These are phyloP conservation scores for Atherix ibis DNA, from an alignment of 2,888 invertebrate species.

Conservation along the genomic window DNA sequence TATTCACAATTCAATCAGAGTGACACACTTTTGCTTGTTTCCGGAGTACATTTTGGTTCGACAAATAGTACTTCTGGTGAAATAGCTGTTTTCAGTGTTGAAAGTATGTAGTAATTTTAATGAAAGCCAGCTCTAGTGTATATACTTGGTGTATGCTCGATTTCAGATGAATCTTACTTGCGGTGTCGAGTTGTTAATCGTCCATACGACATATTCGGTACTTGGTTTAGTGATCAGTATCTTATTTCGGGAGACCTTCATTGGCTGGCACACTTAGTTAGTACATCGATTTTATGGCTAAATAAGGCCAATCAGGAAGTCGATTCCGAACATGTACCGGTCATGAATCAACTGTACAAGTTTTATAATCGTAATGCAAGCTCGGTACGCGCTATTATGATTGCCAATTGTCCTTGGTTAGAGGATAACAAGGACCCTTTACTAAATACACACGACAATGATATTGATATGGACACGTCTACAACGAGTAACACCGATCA, in stretches of 20 bases:
- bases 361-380: conserved; percentile 71
- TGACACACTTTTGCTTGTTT: conserved; percentile 64
- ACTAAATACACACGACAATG: conserved; percentile 6
- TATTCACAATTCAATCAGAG: conserved; percentile 72
- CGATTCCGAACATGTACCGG: conserved; percentile 61
- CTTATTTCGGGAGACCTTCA: conserved; percentile 66
- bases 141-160: too few species aligned
- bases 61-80: conserved; percentile 67
- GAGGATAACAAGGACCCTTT: conserved; percentile 25
- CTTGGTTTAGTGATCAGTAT: conserved; percentile 75
- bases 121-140: too few species aligned
- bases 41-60: conserved; percentile 64
- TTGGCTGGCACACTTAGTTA: conserved; percentile 60
- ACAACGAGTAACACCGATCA: conserved; percentile 6
- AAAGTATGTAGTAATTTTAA: too few species aligned
- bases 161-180: conserved; percentile 45
- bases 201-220: conserved; percentile 76
- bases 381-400: conserved; percentile 59
- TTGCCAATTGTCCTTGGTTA: conserved; percentile 48
- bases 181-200: conserved; percentile 64
- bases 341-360: conserved; percentile 52
- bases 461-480: conserved; percentile 2
- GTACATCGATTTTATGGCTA: conserved; percentile 59
- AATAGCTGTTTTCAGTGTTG: conserved; percentile 69
- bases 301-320: conserved; percentile 71